These are phyloP conservation scores for Sciurus carolinensis DNA, from an alignment of 2,797 vertebrate species.

Conservation along the genomic window DNA sequence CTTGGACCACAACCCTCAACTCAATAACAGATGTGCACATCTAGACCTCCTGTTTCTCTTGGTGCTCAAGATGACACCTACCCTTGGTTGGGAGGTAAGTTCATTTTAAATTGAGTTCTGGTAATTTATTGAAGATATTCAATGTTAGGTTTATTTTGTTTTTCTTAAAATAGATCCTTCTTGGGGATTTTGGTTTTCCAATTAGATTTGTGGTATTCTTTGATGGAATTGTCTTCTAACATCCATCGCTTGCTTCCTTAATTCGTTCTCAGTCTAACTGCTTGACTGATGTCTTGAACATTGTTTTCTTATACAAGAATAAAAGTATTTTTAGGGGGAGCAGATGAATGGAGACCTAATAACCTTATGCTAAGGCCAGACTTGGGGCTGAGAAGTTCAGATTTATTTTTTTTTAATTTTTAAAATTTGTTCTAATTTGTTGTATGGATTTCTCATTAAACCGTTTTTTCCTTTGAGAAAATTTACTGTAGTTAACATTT, in stretches of 20 bases:
- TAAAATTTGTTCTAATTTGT: too few relatives aligned
- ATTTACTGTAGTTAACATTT: not conserved
- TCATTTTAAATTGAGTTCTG: not conserved
- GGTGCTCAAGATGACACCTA: not conserved
- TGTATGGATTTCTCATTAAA: too few relatives aligned
- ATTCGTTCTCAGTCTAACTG: not conserved
- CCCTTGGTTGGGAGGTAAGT: not conserved
- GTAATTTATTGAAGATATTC: not conserved
- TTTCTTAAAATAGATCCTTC: not conserved
- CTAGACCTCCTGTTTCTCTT: not conserved
- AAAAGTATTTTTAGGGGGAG: not conserved
- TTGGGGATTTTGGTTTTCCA: not conserved
- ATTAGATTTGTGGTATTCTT: not conserved
- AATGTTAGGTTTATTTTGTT: not conserved
- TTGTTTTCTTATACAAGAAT: not conserved
- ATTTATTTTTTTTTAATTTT: not conserved
- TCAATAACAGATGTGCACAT: not conserved
- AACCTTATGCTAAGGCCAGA: not conserved
- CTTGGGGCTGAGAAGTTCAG: not conserved
- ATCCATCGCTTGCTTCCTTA: not conserved
- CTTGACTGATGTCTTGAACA: constrained; percentile 27
- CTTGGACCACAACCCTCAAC: not conserved
- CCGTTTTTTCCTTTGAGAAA: not conserved
- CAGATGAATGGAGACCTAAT: not conserved
- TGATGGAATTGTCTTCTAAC: not conserved